Percentiles rank a stretch among this genome's conserved stretches.
Evolutionary conservation across 2,113 vertebrate species (phyloP).

Genomic region (Rhea americana): DNA sequence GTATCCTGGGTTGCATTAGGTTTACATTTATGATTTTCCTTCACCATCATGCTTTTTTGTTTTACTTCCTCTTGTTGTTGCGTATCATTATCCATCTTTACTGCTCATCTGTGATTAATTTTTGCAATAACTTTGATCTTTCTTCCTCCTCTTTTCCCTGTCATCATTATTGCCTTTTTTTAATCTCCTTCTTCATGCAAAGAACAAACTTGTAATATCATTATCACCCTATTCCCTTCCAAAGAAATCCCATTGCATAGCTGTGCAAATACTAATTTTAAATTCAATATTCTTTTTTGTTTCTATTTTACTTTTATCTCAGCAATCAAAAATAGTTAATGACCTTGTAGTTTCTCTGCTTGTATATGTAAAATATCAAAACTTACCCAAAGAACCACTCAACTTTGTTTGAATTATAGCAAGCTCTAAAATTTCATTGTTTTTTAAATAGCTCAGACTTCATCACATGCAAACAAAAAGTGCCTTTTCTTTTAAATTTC

Average conservation of each 20-base stretch:
- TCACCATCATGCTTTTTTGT: not conserved
- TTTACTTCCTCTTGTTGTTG: not conserved
- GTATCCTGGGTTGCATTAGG: not conserved
- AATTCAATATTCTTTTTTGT: not conserved
- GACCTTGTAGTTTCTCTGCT: not conserved
- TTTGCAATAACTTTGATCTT: not conserved
- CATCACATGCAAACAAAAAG: rapidly evolving
- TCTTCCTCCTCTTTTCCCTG: not conserved
- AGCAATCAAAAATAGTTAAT: not conserved
- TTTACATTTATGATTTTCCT: not conserved
- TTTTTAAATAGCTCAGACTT: not conserved
- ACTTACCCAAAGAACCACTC: not conserved
- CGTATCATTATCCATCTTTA: not conserved
- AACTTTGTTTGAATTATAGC: not conserved
- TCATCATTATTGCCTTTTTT: not conserved
- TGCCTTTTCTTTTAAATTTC: not conserved
- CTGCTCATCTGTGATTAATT: not conserved
- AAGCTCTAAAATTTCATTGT: not conserved
- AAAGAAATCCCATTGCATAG: not conserved
- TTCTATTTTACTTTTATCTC: not conserved
- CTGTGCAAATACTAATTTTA: not conserved
- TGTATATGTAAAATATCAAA: not conserved
- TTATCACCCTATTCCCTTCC: not conserved
- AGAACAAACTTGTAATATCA: not conserved
- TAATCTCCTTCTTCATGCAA: not conserved